These are phyloP conservation scores for Sylvilagus floridanus DNA, from an alignment of 2,797 vertebrate genomes.

Conservation along the genomic window DNA sequence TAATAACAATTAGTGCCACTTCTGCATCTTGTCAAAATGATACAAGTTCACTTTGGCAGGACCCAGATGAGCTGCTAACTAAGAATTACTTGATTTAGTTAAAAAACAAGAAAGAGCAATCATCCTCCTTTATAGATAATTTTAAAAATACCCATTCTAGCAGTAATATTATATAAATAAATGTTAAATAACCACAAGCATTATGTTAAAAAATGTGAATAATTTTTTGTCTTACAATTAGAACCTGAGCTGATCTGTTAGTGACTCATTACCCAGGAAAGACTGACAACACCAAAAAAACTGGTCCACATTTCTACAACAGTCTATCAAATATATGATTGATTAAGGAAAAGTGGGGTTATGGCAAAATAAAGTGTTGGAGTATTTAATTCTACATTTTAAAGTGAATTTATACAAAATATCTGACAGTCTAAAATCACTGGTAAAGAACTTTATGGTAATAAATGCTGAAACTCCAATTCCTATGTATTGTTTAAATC, in stretches of 20 bases:
- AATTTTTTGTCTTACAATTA: not conserved
- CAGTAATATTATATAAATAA: slow-evolving; percentile 42
- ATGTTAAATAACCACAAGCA: slow-evolving; percentile 47
- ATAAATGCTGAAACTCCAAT: not conserved
- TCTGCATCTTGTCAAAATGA: slow-evolving; percentile 89
- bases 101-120: slow-evolving; percentile 44
- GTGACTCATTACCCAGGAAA: not conserved
- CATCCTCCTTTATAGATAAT: not conserved
- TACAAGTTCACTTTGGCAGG: slow-evolving; percentile 76
- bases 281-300: not conserved
- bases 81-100: slow-evolving; percentile 70
- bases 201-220: slow-evolving; percentile 39
- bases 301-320: not conserved
- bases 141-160: slow-evolving; percentile 32
- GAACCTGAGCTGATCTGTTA: slow-evolving; percentile 8
- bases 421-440: not conserved
- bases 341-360: not conserved
- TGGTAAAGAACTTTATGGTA: not conserved
- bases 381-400: slow-evolving; percentile 42
- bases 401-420: slow-evolving; percentile 31
- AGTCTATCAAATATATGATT: not conserved
- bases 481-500: not conserved
- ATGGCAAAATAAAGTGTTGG: not conserved
- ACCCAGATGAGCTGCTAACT: slow-evolving; percentile 63
- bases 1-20: slow-evolving; percentile 87